Evolutionary conservation across 37 sponge, comb jelly and placozoan genomes (phyloP), one percentile per base, ranked within the genome.

Genomic region (Diacarnus erythraeanus): DNA sequence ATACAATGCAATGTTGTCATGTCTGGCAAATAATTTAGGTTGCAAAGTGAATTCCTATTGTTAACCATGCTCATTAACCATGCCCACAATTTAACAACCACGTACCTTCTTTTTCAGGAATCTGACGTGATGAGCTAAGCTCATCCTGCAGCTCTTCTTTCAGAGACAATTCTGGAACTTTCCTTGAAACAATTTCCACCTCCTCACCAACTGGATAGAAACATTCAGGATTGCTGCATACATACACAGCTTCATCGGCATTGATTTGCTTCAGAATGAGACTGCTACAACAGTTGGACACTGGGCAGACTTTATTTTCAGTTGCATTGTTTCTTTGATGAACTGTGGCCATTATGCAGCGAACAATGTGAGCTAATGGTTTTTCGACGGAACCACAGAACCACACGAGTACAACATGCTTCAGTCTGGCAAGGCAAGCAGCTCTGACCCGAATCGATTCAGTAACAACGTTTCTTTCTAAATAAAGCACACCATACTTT

Each of bases 231-330:
- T 80, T 80, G 25, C 27, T 20, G 51, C 87, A 86, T 18, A 86
- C 74, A 42, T 79, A 86, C 37, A 86, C 5, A 4, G 87, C 87
- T 38, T 86, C 87, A 5, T 69, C 37, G 6, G 74, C 76, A 34
- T 86, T 86, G 2, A 86, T 73, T 31, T 86, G 80, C 58, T 74
- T 74, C 81, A 86, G 47, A 8, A 36, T 39, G 21, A 86, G 81
- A 33, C 74, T 8, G 2, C 87, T 81, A 9, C 25, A 22, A 2
- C 44, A 64, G 4, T 12, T 23, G 44, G 81, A 86, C 36, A 80
- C 23, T n/a, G 87, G 87, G 34, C 87, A 86, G 38, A 15, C 27
- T 2, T 30, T 75, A 3, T 30, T 74, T 56, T 47, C 34, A 10
- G 2, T 65, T 31, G 2, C 66, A 26, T 25, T 65, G 34, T 35